Conservation (phyloP, 2,888 invertebrate genomes). For the Tetragnatha montana region DNA sequence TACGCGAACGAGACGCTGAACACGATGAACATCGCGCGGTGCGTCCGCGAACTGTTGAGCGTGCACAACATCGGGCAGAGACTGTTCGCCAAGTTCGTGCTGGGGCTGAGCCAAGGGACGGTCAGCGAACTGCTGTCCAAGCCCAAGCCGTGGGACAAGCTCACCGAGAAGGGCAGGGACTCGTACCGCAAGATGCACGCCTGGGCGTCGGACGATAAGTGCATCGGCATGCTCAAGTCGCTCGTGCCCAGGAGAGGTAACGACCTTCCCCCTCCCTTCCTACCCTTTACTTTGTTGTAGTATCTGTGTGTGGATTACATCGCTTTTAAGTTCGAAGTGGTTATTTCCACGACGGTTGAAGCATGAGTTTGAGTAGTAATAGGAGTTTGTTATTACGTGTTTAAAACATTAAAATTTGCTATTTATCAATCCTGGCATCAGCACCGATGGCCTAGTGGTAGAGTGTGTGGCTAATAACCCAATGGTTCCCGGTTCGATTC, state of each 20-base stretch:
- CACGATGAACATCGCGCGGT: slow-evolving; percentile 92
- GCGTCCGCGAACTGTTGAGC: slow-evolving; percentile 93
- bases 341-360: too few relatives aligned
- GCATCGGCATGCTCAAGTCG: slow-evolving; percentile 96
- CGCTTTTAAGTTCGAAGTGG: too few relatives aligned
- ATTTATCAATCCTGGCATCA: too few relatives aligned
- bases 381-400: too few relatives aligned
- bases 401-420: too few relatives aligned
- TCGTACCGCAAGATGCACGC: slow-evolving; percentile 99
- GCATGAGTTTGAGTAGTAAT: too few relatives aligned
- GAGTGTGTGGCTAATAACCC: too few relatives aligned
- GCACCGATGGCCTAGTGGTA: too few relatives aligned
- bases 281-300: too few relatives aligned
- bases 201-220: slow-evolving; percentile 98
- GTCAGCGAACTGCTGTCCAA: slow-evolving; percentile 98
- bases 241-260: slow-evolving; percentile 97
- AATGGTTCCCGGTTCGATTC: too few relatives aligned
- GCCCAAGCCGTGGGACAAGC: slow-evolving; percentile 99
- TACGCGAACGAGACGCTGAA: slow-evolving; percentile 95
- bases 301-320: too few relatives aligned
- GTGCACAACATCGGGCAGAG: slow-evolving; percentile 99
- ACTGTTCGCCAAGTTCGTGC: slow-evolving; percentile 97
- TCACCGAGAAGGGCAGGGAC: slow-evolving; percentile 99
- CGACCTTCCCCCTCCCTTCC: neutral
- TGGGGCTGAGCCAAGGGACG: slow-evolving; percentile 97